These are phyloP conservation scores for Stegodyphus mimosarum DNA, from an alignment of 1,140 invertebrate genomes.

Conservation along the genomic window DNA sequence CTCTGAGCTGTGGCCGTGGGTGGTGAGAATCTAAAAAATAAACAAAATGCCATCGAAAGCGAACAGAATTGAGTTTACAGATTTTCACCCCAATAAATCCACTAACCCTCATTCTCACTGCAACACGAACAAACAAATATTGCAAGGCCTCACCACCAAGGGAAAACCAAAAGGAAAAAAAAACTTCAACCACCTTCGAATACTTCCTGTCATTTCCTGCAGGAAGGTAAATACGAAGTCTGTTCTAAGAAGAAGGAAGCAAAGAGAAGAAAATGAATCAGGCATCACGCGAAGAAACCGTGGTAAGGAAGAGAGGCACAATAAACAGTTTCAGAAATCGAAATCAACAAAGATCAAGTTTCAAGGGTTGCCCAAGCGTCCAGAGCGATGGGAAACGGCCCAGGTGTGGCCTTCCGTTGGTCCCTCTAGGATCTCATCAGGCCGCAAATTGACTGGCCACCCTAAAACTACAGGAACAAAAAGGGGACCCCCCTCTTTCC, in stretches of 20 bases:
- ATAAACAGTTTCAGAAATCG: constrained; percentile 60
- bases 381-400: constrained; percentile 13
- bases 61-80: constrained; percentile 49
- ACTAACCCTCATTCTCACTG: constrained; percentile 18
- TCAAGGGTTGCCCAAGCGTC: constrained; percentile 39
- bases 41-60: neutral
- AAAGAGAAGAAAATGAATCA: constrained; percentile 56
- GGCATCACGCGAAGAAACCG: constrained; percentile 28
- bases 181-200: neutral
- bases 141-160: neutral
- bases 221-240: constrained; percentile 28
- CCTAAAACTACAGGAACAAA: constrained; percentile 52
- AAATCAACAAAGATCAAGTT: constrained; percentile 60
- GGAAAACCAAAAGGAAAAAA: neutral
- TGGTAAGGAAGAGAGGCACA: constrained; percentile 9
- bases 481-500: constrained; percentile 40
- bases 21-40: neutral
- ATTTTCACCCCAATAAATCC: constrained; percentile 58
- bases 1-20: neutral
- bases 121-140: constrained; percentile 8
- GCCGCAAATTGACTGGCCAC: constrained; percentile 59
- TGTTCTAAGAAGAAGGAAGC: neutral
- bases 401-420: constrained; percentile 30
- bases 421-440: constrained; percentile 52
- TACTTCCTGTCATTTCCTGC: constrained; percentile 7